Percentiles rank a stretch among this genome's conserved stretches.
Conservation (phyloP, 2,888 invertebrate genomes). For the Volucella inflata region DNA sequence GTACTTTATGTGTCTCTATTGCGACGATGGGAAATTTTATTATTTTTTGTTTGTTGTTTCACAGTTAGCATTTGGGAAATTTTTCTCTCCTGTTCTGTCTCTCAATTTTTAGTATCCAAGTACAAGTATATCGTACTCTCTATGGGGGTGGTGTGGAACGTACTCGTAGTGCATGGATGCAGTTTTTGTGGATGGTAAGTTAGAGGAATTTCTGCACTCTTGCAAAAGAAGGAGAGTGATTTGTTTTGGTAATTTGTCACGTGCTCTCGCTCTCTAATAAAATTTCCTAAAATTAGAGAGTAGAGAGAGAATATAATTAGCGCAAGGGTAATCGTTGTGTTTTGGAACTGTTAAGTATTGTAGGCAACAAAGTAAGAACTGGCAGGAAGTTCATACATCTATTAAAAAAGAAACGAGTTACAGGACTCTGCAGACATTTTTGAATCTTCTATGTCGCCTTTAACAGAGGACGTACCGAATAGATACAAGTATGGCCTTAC, state of each 20-base stretch:
- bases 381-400: no score
- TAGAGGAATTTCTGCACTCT: not conserved
- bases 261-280: constrained; percentile 52
- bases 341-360: not conserved
- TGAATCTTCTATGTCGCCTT: no score
- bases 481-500: no score
- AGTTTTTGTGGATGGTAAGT: constrained; percentile 18
- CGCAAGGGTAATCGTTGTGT: not conserved
- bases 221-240: constrained; percentile 1
- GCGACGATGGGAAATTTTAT: constrained; percentile 63
- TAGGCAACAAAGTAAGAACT: constrained; percentile 25
- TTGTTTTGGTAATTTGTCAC: constrained; percentile 48
- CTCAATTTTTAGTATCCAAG: no score
- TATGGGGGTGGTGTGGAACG: constrained; percentile 53
- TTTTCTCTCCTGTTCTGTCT: constrained; percentile 11
- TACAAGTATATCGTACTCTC: constrained; percentile 35
- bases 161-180: constrained; percentile 21
- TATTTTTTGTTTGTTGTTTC: not conserved
- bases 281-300: not conserved
- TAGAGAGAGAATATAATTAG: not conserved
- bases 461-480: no score
- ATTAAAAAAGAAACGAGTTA: no score
- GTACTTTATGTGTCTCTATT: constrained; percentile 48
- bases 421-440: no score
- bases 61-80: constrained; percentile 8